Evolutionary conservation across 1,140 invertebrate species (phyloP), one percentile per base, ranked within the genome.

Genomic region (Linepithema humile): DNA sequence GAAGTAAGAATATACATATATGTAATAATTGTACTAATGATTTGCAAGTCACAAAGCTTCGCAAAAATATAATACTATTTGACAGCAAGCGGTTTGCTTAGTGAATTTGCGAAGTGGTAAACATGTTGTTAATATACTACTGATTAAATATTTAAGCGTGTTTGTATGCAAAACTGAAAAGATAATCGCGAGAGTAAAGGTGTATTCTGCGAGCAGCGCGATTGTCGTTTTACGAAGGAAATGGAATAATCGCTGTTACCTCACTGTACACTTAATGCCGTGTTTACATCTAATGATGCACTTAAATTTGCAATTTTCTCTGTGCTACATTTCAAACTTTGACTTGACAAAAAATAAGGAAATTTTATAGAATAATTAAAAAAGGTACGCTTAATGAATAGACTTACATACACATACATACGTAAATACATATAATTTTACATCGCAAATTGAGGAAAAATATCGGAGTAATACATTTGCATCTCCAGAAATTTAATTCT

Each of bases 181-280:
- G 12, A 10, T 32, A 23, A n/a, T 32, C 26, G 3, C 26, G 7
- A 15, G 55, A 62, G 26, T 32, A 15, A 62, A 62, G 38, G 45
- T 62, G 40, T 26, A n/a, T 17, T 45, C 32, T 55, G 23, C 40
- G 17, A 29, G 12, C n/a, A 17, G 15, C 43, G 2, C 29, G 35
- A 73, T 40, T 26, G 50, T 73, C 50, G 26, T 23, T 62, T 35
- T 23, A 32, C 26, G 6, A 40, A 40, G 23, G 17, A 43, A 55
- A 74, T 43, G 72, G 57, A 45, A 45, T 75, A 62, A 75, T 75
- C 38, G 38, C 55, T 29, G 23, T 75, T 45, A 74, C 32, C 17
- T 17, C 72, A 29, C 35, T 43, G 26, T 20, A n/a, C n/a, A 38
- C n/a, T 35, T 10, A 20, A 7, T 20, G 26, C 17, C 38, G 55